Conservation (phyloP, 2,113 vertebrate species). For the Cercopithecus mona region DNA sequence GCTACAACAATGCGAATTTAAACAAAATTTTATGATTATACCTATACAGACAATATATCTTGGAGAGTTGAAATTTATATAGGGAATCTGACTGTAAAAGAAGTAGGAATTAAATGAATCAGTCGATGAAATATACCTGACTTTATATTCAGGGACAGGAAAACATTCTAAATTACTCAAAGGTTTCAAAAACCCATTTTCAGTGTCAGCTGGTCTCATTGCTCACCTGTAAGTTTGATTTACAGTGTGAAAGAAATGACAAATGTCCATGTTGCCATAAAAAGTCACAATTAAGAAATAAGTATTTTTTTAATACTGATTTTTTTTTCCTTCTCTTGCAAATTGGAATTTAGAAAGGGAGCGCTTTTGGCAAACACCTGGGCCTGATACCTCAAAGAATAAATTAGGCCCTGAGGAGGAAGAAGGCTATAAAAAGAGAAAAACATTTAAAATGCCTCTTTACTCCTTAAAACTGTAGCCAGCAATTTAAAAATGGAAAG, state of each 20-base stretch:
- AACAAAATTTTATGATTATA: not conserved
- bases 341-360: not conserved
- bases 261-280: not conserved
- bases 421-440: not conserved
- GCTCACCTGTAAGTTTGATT: not conserved
- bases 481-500: not conserved
- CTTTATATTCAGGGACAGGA: not conserved
- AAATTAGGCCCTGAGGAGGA: fast-evolving
- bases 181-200: not conserved
- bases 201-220: not conserved
- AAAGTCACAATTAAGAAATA: not conserved
- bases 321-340: not conserved
- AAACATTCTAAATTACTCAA: slow-evolving; percentile 11
- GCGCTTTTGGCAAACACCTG: not conserved
- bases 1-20: not conserved
- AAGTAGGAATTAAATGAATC: not conserved
- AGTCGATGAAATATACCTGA: not conserved
- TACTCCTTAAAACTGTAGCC: not conserved
- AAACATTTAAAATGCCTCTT: not conserved
- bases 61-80: not conserved
- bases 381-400: not conserved
- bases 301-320: not conserved
- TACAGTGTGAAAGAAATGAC: not conserved
- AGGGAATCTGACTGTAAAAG: not conserved
- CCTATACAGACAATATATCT: not conserved